Evolutionary conservation across 2,113 vertebrate species (phyloP).

Genomic region (Phylloscopus trochiloides): DNA sequence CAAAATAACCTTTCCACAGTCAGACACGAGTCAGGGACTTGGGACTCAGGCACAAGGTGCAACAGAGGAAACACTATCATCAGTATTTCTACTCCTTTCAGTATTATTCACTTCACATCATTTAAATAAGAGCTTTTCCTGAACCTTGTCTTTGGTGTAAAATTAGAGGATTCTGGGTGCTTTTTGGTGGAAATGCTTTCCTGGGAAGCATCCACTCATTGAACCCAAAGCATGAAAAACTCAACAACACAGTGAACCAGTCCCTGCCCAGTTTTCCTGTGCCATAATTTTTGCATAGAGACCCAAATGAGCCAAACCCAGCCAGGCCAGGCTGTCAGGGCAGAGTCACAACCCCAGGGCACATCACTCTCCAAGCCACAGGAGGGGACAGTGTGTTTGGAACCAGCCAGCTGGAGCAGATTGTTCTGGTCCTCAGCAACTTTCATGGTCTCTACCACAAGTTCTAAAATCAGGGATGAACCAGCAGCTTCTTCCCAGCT

Average conservation of each 20-base stretch:
- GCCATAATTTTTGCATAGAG: fast-evolving
- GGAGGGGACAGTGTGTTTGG: fast-evolving
- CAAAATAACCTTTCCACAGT: not conserved
- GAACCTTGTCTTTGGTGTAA: not conserved
- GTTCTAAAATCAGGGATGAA: not conserved
- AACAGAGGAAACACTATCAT: fast-evolving
- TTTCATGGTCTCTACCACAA: not conserved
- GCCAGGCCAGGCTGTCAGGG: not conserved
- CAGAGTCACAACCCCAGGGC: not conserved
- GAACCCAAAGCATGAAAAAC: not conserved
- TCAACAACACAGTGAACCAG: not conserved
- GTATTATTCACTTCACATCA: not conserved
- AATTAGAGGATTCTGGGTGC: fast-evolving
- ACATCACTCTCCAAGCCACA: not conserved
- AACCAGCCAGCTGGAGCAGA: not conserved
- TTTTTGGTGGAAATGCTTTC: not conserved
- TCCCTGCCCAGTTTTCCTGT: not conserved
- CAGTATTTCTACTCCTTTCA: not conserved
- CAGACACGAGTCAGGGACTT: not conserved
- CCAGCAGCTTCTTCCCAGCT: not conserved
- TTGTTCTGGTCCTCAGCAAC: not conserved
- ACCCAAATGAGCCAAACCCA: not conserved
- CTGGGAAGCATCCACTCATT: not conserved
- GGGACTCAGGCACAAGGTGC: fast-evolving
- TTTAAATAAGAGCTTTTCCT: not conserved